Percentiles rank a stretch among this genome's conserved stretches.
These are phyloP conservation scores for Cotesia typhae DNA, from an alignment of 1,140 invertebrate species.

Conservation along the genomic window DNA sequence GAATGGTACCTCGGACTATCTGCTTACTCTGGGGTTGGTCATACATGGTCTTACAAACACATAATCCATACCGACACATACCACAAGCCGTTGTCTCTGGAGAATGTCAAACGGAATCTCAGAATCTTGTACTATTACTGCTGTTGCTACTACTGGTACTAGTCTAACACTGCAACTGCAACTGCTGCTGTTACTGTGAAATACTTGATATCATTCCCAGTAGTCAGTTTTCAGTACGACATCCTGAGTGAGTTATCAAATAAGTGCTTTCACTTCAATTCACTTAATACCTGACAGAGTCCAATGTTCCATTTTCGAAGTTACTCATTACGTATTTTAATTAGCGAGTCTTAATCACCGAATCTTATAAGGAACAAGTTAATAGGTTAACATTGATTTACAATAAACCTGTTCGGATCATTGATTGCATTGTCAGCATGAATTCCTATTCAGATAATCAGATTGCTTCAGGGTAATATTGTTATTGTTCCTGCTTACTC, in stretches of 20 bases:
- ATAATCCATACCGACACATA: conserved; percentile 35
- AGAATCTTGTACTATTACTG: conserved; percentile 45
- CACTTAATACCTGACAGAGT: not conserved
- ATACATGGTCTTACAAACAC: conserved; percentile 21
- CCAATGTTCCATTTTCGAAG: not conserved
- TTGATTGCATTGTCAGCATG: conserved; percentile 9
- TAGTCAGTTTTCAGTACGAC: not conserved
- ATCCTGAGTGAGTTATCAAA: not conserved
- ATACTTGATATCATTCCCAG: conserved; percentile 32
- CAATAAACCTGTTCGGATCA: not conserved
- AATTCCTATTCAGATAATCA: not conserved
- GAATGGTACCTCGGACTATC: conserved; percentile 10
- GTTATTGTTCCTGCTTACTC: not conserved
- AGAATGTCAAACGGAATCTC: conserved; percentile 54
- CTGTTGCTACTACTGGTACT: too few species aligned
- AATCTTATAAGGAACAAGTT: not conserved
- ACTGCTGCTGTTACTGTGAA: conserved; percentile 26
- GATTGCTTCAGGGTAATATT: not conserved
- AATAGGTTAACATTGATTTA: conserved; percentile 4
- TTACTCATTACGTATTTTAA: not conserved
- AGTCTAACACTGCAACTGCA: not conserved
- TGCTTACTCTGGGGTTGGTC: not conserved
- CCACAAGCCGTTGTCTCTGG: conserved; percentile 46
- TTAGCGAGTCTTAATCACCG: not conserved
- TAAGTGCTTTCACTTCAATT: not conserved